These are phyloP conservation scores for Parapristionchus giblindavisi DNA, from an alignment of 2,888 invertebrate genomes.

Conservation along the genomic window DNA sequence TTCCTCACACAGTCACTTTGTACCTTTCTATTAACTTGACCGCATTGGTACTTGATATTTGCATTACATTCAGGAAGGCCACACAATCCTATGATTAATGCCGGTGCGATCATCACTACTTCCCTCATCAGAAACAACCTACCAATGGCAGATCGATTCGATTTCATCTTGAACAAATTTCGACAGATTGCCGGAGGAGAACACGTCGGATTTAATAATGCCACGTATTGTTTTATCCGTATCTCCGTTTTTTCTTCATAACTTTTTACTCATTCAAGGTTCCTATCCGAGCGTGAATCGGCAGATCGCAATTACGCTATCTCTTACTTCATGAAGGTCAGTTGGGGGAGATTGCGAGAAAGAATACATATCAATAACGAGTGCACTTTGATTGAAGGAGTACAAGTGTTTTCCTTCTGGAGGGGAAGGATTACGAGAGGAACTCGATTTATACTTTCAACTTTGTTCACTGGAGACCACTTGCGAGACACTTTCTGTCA, in stretches of 20 bases:
- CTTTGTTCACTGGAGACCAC: conserved; percentile 94
- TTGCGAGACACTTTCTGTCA: conserved; percentile 88
- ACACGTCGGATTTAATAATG: conserved; percentile 88
- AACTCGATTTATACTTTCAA: conserved; percentile 74
- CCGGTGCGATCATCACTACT: conserved; percentile 91
- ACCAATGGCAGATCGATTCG: conserved; percentile 72
- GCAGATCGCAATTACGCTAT: conserved; percentile 95
- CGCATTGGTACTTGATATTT: not conserved
- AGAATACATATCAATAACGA: not conserved
- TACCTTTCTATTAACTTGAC: not conserved
- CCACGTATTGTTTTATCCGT: conserved; percentile 74
- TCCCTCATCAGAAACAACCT: conserved; percentile 75
- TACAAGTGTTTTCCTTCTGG: conserved; percentile 12
- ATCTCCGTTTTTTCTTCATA: not conserved
- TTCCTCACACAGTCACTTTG: too few relatives aligned
- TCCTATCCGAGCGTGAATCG: conserved; percentile 84
- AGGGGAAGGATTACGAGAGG: conserved; percentile 67
- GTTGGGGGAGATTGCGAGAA: not conserved
- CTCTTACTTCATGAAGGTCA: conserved; percentile 91
- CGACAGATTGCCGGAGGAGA: conserved; percentile 83
- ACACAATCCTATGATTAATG: conserved; percentile 98
- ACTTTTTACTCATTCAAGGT: conserved; percentile 35
- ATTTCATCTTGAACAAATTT: conserved; percentile 69
- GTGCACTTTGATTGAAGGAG: not conserved
- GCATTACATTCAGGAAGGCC: conserved; percentile 73